Evolutionary conservation across 2,113 vertebrate species (phyloP), one percentile per base, ranked within the genome.

Genomic region (Gymnarchus niloticus): DNA sequence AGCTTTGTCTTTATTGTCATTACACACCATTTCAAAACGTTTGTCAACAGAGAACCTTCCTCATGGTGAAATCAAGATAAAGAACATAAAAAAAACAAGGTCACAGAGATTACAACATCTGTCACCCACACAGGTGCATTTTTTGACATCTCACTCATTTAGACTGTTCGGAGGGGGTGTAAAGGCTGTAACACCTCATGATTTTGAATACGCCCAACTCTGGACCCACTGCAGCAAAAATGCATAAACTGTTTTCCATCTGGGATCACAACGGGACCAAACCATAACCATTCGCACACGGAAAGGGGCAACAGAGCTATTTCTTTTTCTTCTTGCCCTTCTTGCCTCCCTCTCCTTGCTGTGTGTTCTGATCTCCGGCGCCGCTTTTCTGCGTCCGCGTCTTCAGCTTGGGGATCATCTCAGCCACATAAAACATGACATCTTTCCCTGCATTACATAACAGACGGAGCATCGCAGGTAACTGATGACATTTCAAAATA

Each of bases 251-350:
- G 7, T 78, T 7, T 44, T 46, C 73, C 19, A 17, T 19, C 41
- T 49, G 83, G 23, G 44, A 48, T 28, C n/a, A 44, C 56, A 21
- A 28, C 57, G n/a, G n/a, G n/a, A n/a, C n/a, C n/a, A 49, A 46
- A 49, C 44, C 52, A 54, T 6, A 61, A 52, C 12, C 7, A 23
- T 1, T 81, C 10, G 21, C 80, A 54, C 1, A 54, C 14, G 28
- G 17, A 41, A 44, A 12, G 6, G 25, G 54, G 33, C 9, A 21
- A 21, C 80, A 83, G 23, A 52, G 69, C 37, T 91, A 96, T 90
- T 99, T 99, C 94, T 99, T 99, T 94, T 99, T 99, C 73, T 98
- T 98, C 94, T 97, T 99, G n/a, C 95, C 95, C 87, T 99, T 99
- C 92, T 98, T 99, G 59, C 97, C 95, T 80, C 97, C 97, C 2